phyloP scores from a whole-genome alignment of 2,113 vertebrate genomes.

The Xiphorhynchus elegans region DNA sequence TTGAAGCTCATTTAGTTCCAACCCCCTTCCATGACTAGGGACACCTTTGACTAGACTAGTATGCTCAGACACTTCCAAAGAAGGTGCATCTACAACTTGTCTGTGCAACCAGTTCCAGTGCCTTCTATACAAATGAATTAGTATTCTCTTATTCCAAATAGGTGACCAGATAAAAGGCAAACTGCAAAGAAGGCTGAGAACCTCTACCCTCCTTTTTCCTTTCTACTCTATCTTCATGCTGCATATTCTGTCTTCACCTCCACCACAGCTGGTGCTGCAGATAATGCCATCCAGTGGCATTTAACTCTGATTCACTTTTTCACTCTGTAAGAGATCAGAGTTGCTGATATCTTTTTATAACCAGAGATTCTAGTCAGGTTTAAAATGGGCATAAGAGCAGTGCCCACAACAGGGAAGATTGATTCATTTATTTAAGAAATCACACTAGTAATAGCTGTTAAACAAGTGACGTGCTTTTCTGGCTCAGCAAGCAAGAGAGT shows the following conservation, averaged over 20 bases:
- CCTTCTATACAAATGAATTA: background rate
- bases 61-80: background rate
- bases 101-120: background rate
- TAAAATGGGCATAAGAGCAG: background rate
- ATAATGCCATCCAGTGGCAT: fast-evolving
- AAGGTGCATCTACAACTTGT: background rate
- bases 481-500: background rate
- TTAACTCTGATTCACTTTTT: background rate
- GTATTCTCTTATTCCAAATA: background rate
- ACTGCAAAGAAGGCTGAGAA: background rate
- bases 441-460: background rate
- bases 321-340: background rate
- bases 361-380: background rate
- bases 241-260: background rate
- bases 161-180: background rate
- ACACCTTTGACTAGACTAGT: background rate
- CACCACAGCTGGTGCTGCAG: background rate
- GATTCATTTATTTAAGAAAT: background rate
- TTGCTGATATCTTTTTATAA: background rate
- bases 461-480: background rate
- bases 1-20: background rate
- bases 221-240: background rate
- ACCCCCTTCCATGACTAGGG: background rate
- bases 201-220: background rate
- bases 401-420: background rate